Percentiles rank a stretch among this genome's conserved stretches.
Conservation (phyloP, 2,888 invertebrate species). For the Elegia similella region DNA sequence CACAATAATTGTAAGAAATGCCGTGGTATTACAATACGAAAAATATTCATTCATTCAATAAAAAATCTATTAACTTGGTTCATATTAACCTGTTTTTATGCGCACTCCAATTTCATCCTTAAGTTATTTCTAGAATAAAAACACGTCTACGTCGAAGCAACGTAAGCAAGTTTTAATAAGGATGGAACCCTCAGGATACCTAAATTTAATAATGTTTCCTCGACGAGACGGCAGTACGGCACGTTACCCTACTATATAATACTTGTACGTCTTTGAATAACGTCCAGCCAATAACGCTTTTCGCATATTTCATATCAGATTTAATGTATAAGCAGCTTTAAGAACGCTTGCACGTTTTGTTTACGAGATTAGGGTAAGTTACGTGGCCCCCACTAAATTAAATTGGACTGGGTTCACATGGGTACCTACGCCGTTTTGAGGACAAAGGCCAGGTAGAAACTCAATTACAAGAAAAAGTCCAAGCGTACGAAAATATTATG, state of each 20-base stretch:
- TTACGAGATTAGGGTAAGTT: slow-evolving; percentile 23
- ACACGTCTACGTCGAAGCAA: slow-evolving; percentile 1
- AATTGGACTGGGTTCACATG: neutral
- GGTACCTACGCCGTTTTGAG: no score
- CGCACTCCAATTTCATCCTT: neutral
- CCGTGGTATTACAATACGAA: no score
- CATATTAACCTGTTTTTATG: neutral
- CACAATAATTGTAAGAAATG: no score
- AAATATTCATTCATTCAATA: no score
- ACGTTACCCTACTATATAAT: slow-evolving; percentile 20
- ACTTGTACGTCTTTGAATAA: slow-evolving; percentile 19
- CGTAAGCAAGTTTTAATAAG: slow-evolving; percentile 14
- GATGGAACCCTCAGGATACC: slow-evolving; percentile 13
- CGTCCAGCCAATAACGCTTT: slow-evolving; percentile 37
- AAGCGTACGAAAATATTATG: no score
- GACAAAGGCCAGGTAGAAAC: neutral
- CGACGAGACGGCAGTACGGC: slow-evolving; percentile 14
- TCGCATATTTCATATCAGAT: slow-evolving; percentile 51
- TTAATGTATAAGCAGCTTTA: slow-evolving; percentile 37
- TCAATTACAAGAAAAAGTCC: neutral
- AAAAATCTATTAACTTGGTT: no score
- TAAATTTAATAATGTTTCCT: slow-evolving; percentile 38
- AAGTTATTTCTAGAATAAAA: neutral
- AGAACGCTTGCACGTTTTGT: slow-evolving; percentile 33
- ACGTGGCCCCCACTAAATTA: neutral